Conservation (phyloP, 1,140 invertebrate species). For the Panagrolaimus sp. region DNA sequence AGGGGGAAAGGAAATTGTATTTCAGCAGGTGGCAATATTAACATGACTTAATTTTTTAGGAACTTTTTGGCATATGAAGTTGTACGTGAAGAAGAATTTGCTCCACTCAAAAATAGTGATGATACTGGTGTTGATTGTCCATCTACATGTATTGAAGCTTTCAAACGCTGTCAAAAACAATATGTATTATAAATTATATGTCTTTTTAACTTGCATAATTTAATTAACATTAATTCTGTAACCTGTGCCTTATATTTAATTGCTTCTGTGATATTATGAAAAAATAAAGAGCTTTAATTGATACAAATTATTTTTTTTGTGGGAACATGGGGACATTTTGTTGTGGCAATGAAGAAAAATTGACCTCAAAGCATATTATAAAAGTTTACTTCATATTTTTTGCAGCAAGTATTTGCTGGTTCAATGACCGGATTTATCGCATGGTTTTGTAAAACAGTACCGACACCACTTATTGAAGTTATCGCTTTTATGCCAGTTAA, state of each 20-base stretch:
- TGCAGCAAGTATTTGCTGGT: too few species aligned
- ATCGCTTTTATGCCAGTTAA: background rate
- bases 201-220: too few species aligned
- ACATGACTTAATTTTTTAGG: slow-evolving; percentile 53
- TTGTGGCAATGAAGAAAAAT: too few species aligned
- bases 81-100: slow-evolving; percentile 83
- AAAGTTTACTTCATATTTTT: too few species aligned
- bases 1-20: background rate
- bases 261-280: too few species aligned
- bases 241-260: too few species aligned
- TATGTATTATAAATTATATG: too few species aligned
- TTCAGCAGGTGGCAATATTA: background rate
- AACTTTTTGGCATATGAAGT: slow-evolving; percentile 91
- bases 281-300: too few species aligned
- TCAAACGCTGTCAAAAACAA: background rate
- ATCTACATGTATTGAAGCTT: slow-evolving; percentile 67
- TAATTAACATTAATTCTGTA: too few species aligned
- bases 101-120: slow-evolving; percentile 89
- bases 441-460: slow-evolving; percentile 9
- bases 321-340: too few species aligned
- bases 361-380: too few species aligned
- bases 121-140: slow-evolving; percentile 69
- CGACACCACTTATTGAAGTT: background rate
- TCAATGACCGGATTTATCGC: slow-evolving; percentile 13
- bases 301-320: too few species aligned